Base-by-base conservation (phyloP, 2,797 vertebrate genomes). In the Xiphorhynchus erythropygius region DNA sequence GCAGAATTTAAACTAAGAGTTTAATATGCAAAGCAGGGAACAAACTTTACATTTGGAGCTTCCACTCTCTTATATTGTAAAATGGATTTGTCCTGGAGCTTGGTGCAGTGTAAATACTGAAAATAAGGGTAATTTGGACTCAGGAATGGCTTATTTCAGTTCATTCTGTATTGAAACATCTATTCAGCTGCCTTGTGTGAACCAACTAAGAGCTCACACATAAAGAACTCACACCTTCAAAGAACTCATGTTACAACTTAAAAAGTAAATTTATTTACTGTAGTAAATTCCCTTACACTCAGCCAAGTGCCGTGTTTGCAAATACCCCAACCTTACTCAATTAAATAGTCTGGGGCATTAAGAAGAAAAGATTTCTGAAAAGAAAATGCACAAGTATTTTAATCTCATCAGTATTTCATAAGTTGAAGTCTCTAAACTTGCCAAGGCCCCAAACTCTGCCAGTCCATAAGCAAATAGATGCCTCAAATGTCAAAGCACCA, bases 1-100 rank as follows among this genome's bases (percentile, higher is more conserved):
- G 50, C 18, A 77, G 87, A 90, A 88, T 91, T 95, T 81, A 62
- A 93, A 90, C 69, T 35, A 57, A 57, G 59, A 81, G 27, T 78
- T 87, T 81, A 90, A 75, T 41, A 92, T 64, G 60, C 65, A 83
- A 85, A 93, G 27, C 56, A 78, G 53, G 62, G 19, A 89, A 50
- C 52, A 84, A 94, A 90, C 55, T 90, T 83, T 68, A 80, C 25
- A 42, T 91, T 53, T 84, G 42, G 81, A 90, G 75, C 28, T 83
- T 90, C 87, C 27, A 4, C 19, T 78, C 32, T 56, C 23, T 82
- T 64, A 13, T 71, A 33, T 33, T 27, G 25, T 39, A 77, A 59
- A 75, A 62, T 62, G 30, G 33, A 87, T 96, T 86, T 89, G 24
- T 82, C 55, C 52, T 73, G 87, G 59, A 90, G 60, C 68, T 74